Conservation (phyloP, 30 jellyfish, hydroid and myxozoan genomes). For the Cassiopea xamachana region DNA sequence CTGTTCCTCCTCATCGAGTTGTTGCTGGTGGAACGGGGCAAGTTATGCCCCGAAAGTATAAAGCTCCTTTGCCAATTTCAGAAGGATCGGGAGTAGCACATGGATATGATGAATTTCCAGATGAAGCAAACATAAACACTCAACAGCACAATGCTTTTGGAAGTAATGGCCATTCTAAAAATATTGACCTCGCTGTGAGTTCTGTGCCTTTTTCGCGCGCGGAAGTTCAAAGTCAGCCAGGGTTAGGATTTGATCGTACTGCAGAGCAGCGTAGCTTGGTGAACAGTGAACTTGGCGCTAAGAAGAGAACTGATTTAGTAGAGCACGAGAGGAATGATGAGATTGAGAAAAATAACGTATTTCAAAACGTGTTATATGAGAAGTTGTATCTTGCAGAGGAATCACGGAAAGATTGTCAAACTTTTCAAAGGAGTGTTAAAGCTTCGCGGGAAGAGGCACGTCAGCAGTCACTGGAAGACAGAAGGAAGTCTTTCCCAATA, state of each 20-base stretch:
- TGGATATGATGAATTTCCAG: constrained; percentile 4
- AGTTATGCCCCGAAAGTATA: not conserved
- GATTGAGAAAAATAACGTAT: not conserved
- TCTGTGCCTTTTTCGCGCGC: not conserved
- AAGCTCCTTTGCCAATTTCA: not conserved
- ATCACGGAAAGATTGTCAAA: not conserved
- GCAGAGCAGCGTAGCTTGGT: not conserved
- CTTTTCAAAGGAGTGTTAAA: not conserved
- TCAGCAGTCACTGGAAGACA: not conserved
- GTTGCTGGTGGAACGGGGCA: constrained; percentile 25
- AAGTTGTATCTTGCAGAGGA: constrained; percentile 41
- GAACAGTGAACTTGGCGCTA: not conserved
- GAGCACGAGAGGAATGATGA: not conserved
- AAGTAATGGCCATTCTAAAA: not conserved
- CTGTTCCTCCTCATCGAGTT: constrained; percentile 27
- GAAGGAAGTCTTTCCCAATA: constrained; percentile 50
- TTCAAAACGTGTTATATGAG: constrained; percentile 10
- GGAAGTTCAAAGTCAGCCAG: not conserved
- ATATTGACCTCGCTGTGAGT: not conserved
- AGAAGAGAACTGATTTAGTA: not conserved
- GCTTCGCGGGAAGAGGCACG: not conserved
- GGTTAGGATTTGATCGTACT: not conserved
- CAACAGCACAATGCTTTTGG: not conserved
- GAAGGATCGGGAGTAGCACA: not conserved
- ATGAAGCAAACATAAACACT: not conserved